phyloP scores from a whole-genome alignment of 1,140 invertebrate genomes.

The Zaprionus kolodkinae region DNA sequence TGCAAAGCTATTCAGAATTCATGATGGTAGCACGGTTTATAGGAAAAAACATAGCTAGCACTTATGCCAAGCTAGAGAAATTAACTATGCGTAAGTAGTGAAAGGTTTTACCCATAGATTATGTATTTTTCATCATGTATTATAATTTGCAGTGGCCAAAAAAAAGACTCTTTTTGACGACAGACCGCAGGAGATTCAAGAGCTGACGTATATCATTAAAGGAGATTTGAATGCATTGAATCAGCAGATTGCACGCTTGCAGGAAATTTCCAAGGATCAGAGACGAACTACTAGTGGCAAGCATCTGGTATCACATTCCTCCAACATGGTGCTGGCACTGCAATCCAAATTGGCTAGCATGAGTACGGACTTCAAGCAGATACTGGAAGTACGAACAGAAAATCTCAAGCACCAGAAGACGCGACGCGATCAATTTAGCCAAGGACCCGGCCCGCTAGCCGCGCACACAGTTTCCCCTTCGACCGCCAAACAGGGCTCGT shows the following conservation, averaged over 20 bases:
- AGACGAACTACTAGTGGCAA: constrained; percentile 87
- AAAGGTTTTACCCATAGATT: not conserved
- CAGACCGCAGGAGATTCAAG: constrained; percentile 97
- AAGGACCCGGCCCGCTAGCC: constrained; percentile 86
- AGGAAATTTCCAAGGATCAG: constrained; percentile 91
- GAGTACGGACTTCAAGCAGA: constrained; percentile 98
- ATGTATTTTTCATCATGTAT: not conserved
- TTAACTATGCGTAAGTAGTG: constrained; percentile 93
- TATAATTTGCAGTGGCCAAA: constrained; percentile 93
- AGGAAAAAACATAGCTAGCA: constrained; percentile 97
- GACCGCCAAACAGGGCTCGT: constrained; percentile 86
- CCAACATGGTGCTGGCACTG: constrained; percentile 96
- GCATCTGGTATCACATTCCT: constrained; percentile 97
- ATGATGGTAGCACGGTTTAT: constrained; percentile 97
- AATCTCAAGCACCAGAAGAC: constrained; percentile 98
- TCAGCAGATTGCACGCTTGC: constrained; percentile 96
- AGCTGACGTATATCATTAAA: constrained; percentile 98
- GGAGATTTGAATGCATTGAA: constrained; percentile 97
- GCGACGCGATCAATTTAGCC: constrained; percentile 97
- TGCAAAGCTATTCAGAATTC: constrained; percentile 96
- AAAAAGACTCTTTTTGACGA: constrained; percentile 99
- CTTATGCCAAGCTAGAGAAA: constrained; percentile 98
- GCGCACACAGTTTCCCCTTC: constrained; percentile 90
- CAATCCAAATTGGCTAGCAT: constrained; percentile 98
- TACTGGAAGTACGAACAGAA: constrained; percentile 94